A percentile compares a stretch with the other conserved stretches of the same genome.
phyloP scores from a whole-genome alignment of 2,888 invertebrate genomes.

The Amphipyra tragopoginis region DNA sequence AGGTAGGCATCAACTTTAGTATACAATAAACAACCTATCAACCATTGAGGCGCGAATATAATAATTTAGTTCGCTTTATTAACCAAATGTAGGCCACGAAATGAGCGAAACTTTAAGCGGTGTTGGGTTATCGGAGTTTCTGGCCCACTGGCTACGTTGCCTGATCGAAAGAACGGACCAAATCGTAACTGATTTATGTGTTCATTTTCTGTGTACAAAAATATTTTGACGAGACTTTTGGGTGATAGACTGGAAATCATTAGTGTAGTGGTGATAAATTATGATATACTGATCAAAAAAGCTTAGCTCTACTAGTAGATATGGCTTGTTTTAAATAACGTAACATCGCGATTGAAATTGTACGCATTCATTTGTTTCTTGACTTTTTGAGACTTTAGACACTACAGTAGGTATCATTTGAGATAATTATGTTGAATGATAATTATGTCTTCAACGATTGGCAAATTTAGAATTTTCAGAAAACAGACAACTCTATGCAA shows the following conservation, averaged over 20 bases:
- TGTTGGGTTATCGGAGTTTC: conserved; percentile 55
- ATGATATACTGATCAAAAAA: not conserved
- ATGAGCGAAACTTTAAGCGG: conserved; percentile 33
- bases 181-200: conserved; percentile 48
- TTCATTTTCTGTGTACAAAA: conserved; percentile 26
- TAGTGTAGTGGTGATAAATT: conserved; percentile 18
- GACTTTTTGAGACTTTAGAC: too few relatives aligned
- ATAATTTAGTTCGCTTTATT: conserved; percentile 24
- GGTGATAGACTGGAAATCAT: conserved; percentile 18
- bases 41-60: conserved; percentile 9
- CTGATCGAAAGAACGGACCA: conserved; percentile 21
- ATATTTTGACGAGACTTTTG: conserved; percentile 21
- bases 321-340: not conserved
- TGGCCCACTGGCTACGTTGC: conserved; percentile 37
- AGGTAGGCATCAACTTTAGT: not conserved
- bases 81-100: conserved; percentile 33
- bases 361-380: too few relatives aligned
- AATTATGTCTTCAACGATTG: too few relatives aligned
- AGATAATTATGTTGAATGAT: too few relatives aligned
- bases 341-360: too few relatives aligned
- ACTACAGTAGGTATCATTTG: too few relatives aligned
- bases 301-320: not conserved
- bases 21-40: not conserved
- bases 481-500: too few relatives aligned
- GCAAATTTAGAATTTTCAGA: too few relatives aligned